Conservation (phyloP, 1,140 invertebrate genomes). For the Drosophila prosaltans region DNA sequence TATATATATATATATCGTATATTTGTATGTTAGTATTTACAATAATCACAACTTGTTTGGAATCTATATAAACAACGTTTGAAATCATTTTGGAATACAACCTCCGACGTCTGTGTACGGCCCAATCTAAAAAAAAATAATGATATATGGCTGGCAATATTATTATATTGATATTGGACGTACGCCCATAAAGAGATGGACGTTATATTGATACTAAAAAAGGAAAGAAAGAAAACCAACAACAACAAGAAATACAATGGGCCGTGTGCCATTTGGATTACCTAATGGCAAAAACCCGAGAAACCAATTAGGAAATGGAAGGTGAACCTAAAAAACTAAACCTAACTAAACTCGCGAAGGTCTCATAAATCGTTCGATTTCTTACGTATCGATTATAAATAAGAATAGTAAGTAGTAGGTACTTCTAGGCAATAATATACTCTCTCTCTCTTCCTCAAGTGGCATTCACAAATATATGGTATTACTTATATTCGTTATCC, state of each 20-base stretch:
- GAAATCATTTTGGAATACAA: slow-evolving; percentile 7
- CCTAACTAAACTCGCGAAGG: slow-evolving; percentile 4
- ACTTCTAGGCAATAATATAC: slow-evolving; percentile 35
- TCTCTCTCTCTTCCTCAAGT: slow-evolving; percentile 32
- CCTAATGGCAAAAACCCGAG: slow-evolving; percentile 1
- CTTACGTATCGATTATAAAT: slow-evolving; percentile 45
- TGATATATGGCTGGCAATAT: slow-evolving; percentile 43
- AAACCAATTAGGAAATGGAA: slow-evolving; percentile 26
- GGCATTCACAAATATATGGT: slow-evolving; percentile 47
- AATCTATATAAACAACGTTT: slow-evolving; percentile 1
- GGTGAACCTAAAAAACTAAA: slow-evolving; percentile 20
- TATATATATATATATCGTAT: not conserved
- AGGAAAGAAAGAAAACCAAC: not conserved
- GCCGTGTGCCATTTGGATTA: slow-evolving; percentile 8
- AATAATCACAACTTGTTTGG: slow-evolving; percentile 12
- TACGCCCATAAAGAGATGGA: slow-evolving; percentile 47
- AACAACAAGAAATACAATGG: not conserved
- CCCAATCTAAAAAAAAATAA: slow-evolving; percentile 20
- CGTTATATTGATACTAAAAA: slow-evolving; percentile 49
- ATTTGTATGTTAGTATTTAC: slow-evolving; percentile 7
- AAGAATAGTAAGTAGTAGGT: slow-evolving; percentile 36
- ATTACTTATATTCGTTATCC: not conserved
- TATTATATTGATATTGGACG: slow-evolving; percentile 49
- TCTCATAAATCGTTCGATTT: slow-evolving; percentile 53
- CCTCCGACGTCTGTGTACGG: not conserved